Evolutionary conservation across 2,113 vertebrate genomes (phyloP).

Genomic region (Alaudala cheleensis): DNA sequence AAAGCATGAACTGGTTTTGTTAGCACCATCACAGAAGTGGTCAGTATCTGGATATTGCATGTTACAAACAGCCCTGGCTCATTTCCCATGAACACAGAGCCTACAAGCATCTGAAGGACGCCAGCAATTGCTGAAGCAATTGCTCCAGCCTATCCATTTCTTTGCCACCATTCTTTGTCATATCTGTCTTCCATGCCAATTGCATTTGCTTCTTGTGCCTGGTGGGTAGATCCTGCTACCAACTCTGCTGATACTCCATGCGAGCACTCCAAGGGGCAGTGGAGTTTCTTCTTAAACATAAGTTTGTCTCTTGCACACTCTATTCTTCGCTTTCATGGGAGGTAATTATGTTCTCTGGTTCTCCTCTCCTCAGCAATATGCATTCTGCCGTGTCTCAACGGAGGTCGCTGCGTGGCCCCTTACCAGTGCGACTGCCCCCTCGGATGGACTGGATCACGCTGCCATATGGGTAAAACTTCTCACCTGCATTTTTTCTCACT

Average conservation of each 20-base stretch:
- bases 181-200: not conserved
- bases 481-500: not conserved
- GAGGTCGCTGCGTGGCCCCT: slow-evolving; percentile 90
- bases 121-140: not conserved
- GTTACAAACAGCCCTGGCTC: not conserved
- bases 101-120: not conserved
- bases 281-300: not conserved
- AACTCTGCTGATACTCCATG: not conserved
- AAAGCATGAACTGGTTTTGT: not conserved
- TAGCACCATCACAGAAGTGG: not conserved
- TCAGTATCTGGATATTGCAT: not conserved
- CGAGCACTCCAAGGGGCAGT: not conserved
- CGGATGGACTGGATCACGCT: slow-evolving; percentile 93
- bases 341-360: not conserved
- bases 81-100: not conserved
- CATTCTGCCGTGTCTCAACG: slow-evolving; percentile 94
- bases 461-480: slow-evolving; percentile 86
- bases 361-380: slow-evolving; percentile 84
- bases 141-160: not conserved
- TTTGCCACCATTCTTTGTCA: not conserved
- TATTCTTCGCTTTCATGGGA: not conserved
- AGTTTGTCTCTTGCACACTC: not conserved
- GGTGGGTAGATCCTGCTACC: not conserved
- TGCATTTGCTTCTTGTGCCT: not conserved
- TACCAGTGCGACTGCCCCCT: slow-evolving; percentile 89